phyloP scores from a whole-genome alignment of 2,888 invertebrate genomes.

The Hipparchia sbordonii region DNA sequence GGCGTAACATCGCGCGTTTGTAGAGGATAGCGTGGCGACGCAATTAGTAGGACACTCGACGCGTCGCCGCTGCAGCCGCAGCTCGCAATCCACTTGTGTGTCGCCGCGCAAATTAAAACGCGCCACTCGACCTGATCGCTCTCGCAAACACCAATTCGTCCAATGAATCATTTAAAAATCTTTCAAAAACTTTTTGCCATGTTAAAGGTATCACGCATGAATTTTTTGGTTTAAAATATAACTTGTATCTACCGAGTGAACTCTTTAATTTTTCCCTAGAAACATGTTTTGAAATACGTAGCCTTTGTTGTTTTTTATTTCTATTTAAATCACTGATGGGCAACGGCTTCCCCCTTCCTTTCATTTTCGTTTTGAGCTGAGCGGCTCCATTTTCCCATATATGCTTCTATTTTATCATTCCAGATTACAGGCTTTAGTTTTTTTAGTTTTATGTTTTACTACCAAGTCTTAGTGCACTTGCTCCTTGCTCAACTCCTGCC shows the following conservation, averaged over 20 bases:
- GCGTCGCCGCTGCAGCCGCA: slow-evolving; percentile 63
- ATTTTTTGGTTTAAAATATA: not conserved
- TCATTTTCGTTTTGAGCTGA: no score
- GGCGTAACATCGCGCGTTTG: slow-evolving; percentile 54
- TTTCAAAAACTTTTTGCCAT: slow-evolving; percentile 34
- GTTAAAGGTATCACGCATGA: not conserved
- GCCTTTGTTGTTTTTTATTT: no score
- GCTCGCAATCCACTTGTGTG: slow-evolving; percentile 74
- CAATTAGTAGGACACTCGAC: slow-evolving; percentile 80
- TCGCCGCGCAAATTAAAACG: slow-evolving; percentile 82
- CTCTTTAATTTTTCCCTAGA: not conserved
- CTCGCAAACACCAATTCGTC: slow-evolving; percentile 69
- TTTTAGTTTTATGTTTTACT: no score
- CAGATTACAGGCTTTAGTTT: no score
- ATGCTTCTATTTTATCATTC: no score
- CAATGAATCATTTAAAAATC: slow-evolving; percentile 54
- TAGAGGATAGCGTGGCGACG: slow-evolving; percentile 65
- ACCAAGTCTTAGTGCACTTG: no score
- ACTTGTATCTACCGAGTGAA: not conserved
- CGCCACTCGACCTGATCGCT: slow-evolving; percentile 72
- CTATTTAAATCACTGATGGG: no score
- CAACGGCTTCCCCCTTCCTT: no score
- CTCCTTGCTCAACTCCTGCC: no score
- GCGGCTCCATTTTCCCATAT: no score
- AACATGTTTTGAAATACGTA: not conserved